A percentile compares a stretch with the other conserved stretches of the same genome.
These are phyloP conservation scores for Baryphthengus martii DNA, from an alignment of 2,113 vertebrate genomes.

Conservation along the genomic window DNA sequence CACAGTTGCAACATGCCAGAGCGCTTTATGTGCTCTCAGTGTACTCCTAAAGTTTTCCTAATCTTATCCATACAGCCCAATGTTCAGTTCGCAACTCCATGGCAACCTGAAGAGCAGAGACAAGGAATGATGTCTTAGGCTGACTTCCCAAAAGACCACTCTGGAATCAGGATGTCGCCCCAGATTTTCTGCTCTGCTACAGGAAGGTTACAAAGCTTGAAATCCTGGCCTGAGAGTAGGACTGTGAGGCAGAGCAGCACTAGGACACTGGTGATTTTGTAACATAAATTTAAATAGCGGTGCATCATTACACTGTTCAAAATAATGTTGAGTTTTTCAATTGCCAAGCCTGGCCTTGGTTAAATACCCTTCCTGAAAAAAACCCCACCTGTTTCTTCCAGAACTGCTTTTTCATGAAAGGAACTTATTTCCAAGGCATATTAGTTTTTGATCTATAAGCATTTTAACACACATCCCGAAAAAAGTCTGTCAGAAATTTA, in stretches of 20 bases:
- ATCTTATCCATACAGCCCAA: neutral
- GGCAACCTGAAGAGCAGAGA: neutral
- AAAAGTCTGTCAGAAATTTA: neutral
- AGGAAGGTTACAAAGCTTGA: neutral
- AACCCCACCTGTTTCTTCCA: neutral
- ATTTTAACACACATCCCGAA: neutral
- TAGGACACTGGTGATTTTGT: neutral
- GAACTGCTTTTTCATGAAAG: neutral
- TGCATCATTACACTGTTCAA: neutral
- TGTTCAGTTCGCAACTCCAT: neutral
- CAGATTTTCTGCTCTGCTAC: neutral
- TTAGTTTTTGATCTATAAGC: neutral
- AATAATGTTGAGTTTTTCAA: neutral
- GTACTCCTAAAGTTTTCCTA: neutral
- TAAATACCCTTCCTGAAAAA: neutral
- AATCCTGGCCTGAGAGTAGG: neutral
- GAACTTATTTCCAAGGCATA: neutral
- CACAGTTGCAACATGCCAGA: neutral
- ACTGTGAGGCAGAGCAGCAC: neutral
- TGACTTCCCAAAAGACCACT: neutral
- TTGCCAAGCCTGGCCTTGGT: neutral
- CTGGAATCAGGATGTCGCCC: rapidly evolving
- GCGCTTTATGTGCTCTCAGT: neutral
- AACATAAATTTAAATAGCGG: neutral
- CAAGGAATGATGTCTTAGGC: neutral